Conservation (phyloP, 2,113 vertebrate species). For the Hydrochoerus hydrochaeris region DNA sequence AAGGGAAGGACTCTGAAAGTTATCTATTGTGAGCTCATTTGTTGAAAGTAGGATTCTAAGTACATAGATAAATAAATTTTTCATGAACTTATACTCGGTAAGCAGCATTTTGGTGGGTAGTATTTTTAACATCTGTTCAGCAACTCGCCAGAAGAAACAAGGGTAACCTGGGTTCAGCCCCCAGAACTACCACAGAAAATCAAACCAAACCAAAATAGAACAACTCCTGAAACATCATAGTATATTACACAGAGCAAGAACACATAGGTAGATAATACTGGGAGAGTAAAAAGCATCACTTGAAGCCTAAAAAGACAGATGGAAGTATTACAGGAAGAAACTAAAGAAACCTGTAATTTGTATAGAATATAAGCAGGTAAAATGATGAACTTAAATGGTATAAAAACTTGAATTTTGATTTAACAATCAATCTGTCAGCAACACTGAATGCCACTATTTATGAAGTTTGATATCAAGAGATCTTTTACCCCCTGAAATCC, state of each 20-base stretch:
- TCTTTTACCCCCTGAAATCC: not conserved
- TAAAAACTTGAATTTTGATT: not conserved
- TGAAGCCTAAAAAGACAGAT: not conserved
- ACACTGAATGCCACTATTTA: not conserved
- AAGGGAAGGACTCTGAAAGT: not conserved
- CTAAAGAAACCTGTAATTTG: conserved; percentile 37
- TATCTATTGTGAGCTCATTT: not conserved
- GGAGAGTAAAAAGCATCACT: not conserved
- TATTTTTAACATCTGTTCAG: not conserved
- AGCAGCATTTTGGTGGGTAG: not conserved
- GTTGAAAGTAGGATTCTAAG: not conserved
- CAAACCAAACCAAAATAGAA: not conserved
- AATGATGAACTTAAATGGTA: not conserved
- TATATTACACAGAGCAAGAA: not conserved
- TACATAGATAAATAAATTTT: not conserved
- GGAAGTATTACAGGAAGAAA: not conserved
- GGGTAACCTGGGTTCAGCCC: not conserved
- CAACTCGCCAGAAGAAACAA: not conserved
- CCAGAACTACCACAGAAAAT: not conserved
- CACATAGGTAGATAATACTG: not conserved
- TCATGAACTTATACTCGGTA: not conserved
- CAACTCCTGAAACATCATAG: not conserved
- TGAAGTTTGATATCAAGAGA: not conserved
- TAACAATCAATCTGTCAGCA: not conserved
- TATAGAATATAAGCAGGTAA: conserved; percentile 44